Evolutionary conservation across 2,797 vertebrate genomes (phyloP).

Genomic region (Molothrus ater): DNA sequence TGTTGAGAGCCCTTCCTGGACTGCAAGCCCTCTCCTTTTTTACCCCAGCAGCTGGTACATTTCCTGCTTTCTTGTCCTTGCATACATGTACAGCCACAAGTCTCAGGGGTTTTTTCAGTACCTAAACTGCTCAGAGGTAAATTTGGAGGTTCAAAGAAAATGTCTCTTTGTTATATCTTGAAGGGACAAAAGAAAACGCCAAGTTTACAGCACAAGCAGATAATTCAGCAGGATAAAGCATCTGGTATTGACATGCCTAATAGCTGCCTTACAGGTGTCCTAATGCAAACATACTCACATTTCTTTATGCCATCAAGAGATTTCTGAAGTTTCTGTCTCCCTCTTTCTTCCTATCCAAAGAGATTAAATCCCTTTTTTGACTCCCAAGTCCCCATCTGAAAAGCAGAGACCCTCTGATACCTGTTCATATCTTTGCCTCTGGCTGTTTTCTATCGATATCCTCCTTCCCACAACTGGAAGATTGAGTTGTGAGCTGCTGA

Average conservation of each 20-base stretch:
- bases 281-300: not conserved
- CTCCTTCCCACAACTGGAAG: not conserved
- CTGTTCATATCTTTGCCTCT: not conserved
- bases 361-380: not conserved
- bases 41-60: not conserved
- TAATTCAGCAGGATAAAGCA: slow-evolving; percentile 20
- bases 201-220: not conserved
- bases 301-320: not conserved
- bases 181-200: slow-evolving; percentile 5
- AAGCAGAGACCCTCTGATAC: not conserved
- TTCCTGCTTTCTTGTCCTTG: slow-evolving; percentile 43
- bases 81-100: not conserved
- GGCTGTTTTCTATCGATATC: not conserved
- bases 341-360: not conserved
- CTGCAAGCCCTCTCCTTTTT: not conserved
- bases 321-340: not conserved
- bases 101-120: not conserved
- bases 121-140: not conserved
- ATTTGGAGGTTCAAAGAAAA: slow-evolving; percentile 30
- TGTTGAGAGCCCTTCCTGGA: not conserved
- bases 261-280: not conserved
- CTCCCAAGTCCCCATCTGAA: not conserved
- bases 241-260: not conserved
- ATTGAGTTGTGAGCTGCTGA: not conserved
- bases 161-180: not conserved